These are phyloP conservation scores for Epinephelus coioides DNA, from an alignment of 2,797 vertebrate species.

Conservation along the genomic window DNA sequence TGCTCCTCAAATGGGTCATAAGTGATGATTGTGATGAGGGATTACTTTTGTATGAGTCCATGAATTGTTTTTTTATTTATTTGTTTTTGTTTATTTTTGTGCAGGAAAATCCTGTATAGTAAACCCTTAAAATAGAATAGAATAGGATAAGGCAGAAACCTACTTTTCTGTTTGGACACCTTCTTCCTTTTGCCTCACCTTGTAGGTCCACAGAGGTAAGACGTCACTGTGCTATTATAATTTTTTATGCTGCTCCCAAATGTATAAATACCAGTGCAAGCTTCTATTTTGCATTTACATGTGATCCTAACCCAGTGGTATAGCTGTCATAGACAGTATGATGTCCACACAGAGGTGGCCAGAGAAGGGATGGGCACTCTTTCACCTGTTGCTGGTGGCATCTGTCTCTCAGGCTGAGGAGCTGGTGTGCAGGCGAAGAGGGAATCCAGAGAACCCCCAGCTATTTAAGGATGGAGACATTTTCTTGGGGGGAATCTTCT, in stretches of 20 bases:
- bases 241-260: neutral
- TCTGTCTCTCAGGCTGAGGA: slow-evolving; percentile 62
- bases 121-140: no score
- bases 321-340: slow-evolving; percentile 27
- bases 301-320: slow-evolving; percentile 13
- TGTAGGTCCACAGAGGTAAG: neutral
- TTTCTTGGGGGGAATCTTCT: slow-evolving; percentile 77
- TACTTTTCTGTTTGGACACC: no score
- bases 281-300: neutral
- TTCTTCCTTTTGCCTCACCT: neutral
- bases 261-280: slow-evolving; percentile 55
- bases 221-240: neutral
- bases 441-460: slow-evolving; percentile 69
- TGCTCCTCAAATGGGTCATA: no score
- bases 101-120: no score
- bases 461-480: slow-evolving; percentile 78
- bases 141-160: no score
- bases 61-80: no score
- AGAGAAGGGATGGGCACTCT: slow-evolving; percentile 52
- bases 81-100: no score
- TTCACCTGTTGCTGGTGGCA: slow-evolving; percentile 59
- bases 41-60: no score
- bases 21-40: no score
- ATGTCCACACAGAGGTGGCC: slow-evolving; percentile 37
- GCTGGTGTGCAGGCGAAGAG: slow-evolving; percentile 61